phyloP scores from a whole-genome alignment of 1,140 invertebrate genomes.

The Proctacanthus coquilletti region DNA sequence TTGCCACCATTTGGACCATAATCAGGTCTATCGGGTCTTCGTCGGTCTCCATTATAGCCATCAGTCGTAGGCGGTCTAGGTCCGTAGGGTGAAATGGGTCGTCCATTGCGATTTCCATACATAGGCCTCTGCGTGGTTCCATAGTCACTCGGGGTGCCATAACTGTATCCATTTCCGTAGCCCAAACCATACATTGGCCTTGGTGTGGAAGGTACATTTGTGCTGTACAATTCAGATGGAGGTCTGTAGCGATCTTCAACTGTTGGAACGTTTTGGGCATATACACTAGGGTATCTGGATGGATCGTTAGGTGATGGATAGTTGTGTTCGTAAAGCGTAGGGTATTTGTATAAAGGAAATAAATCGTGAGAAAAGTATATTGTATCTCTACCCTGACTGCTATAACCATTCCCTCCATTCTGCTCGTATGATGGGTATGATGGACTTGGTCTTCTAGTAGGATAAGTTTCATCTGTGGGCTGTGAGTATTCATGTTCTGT shows the following conservation, averaged over 20 bases:
- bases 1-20: too few species aligned
- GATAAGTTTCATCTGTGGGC: background rate
- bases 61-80: slow-evolving; percentile 5
- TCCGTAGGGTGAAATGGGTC: slow-evolving; percentile 10
- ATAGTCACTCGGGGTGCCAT: slow-evolving; percentile 16
- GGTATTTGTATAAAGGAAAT: slow-evolving; percentile 26
- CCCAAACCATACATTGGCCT: slow-evolving; percentile 23
- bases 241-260: slow-evolving; percentile 22
- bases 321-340: slow-evolving; percentile 25
- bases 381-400: slow-evolving; percentile 18
- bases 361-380: slow-evolving; percentile 27
- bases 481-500: slow-evolving; percentile 1
- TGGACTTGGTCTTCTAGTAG: slow-evolving; percentile 3
- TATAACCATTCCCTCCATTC: too few species aligned
- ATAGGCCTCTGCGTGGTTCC: background rate
- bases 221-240: slow-evolving; percentile 9
- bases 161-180: slow-evolving; percentile 28
- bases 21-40: too few species aligned
- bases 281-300: slow-evolving; percentile 21
- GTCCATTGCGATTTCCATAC: background rate
- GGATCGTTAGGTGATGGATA: slow-evolving; percentile 27
- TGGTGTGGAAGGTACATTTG: slow-evolving; percentile 7
- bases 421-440: too few species aligned
- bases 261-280: slow-evolving; percentile 24
- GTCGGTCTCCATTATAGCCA: background rate